A percentile compares a stretch with the other conserved stretches of the same genome.
These are phyloP conservation scores for Chloromyia formosa DNA, from an alignment of 2,888 invertebrate species.

Conservation along the genomic window DNA sequence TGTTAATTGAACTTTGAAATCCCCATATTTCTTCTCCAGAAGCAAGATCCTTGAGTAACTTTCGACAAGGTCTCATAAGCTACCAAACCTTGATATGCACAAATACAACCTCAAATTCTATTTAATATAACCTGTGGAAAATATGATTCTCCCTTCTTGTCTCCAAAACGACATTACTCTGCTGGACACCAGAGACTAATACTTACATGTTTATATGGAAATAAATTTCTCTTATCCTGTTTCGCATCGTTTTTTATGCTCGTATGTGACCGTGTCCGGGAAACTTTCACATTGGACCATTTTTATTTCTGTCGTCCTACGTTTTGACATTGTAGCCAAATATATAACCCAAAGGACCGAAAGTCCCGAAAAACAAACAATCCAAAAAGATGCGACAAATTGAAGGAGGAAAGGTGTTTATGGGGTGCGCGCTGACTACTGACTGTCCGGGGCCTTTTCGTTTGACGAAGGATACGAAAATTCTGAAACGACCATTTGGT, in stretches of 20 bases:
- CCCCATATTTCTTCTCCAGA: no score
- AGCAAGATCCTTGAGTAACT: no score
- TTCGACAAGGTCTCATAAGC: no score
- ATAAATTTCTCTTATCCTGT: not conserved
- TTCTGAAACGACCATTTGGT: not conserved
- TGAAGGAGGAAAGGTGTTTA: not conserved
- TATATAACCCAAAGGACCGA: not conserved
- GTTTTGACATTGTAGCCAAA: not conserved
- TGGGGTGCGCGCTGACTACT: not conserved
- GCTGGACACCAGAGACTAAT: not conserved
- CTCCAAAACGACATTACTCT: no score
- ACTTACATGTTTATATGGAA: not conserved
- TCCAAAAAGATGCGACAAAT: not conserved
- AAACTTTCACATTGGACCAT: not conserved
- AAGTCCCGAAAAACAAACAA: not conserved
- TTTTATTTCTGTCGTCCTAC: not conserved
- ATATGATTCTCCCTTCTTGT: no score
- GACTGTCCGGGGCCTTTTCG: not conserved
- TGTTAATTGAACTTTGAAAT: no score
- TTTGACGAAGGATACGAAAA: constrained; percentile 3
- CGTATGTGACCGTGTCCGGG: not conserved
- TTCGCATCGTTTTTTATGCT: not conserved
- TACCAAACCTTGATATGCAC: not conserved
- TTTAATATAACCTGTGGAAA: no score
- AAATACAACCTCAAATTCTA: no score